A percentile compares a stretch with the other conserved stretches of the same genome.
Conservation (phyloP, 2,888 invertebrate genomes). For the Euzophera pinguis region DNA sequence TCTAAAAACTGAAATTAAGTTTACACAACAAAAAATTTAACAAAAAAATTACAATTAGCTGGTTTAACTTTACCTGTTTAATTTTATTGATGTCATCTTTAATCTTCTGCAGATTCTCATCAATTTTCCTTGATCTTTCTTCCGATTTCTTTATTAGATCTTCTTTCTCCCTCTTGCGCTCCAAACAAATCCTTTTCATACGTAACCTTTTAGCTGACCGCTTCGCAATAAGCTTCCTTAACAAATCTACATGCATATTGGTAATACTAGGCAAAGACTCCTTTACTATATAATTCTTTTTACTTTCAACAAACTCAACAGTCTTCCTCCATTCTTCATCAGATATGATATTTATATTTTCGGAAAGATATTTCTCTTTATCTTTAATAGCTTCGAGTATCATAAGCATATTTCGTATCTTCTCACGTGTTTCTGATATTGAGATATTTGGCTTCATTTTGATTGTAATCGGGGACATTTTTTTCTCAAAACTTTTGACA, state of each 20-base stretch:
- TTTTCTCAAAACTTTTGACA: conserved; percentile 42
- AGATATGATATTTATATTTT: conserved; percentile 61
- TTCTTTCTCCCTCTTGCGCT: conserved; percentile 53
- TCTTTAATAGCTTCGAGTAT: conserved; percentile 39
- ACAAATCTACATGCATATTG: conserved; percentile 51
- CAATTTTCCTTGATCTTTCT: conserved; percentile 81
- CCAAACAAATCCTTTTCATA: conserved; percentile 58
- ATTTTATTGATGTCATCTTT: conserved; percentile 81
- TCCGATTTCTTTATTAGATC: conserved; percentile 54
- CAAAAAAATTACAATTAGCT: neutral
- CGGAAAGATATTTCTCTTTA: conserved; percentile 58
- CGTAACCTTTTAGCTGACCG: conserved; percentile 68
- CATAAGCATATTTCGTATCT: conserved; percentile 35
- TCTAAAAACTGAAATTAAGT: neutral
- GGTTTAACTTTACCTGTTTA: conserved; percentile 67
- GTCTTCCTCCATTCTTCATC: conserved; percentile 78
- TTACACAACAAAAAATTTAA: neutral
- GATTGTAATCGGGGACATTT: conserved; percentile 15
- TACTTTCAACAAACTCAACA: conserved; percentile 65
- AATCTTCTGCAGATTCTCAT: conserved; percentile 83
- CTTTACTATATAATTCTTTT: conserved; percentile 64
- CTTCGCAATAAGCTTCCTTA: conserved; percentile 65
- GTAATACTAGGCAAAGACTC: conserved; percentile 56
- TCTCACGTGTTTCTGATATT: conserved; percentile 40
- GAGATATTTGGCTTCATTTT: conserved; percentile 24